A percentile compares a stretch with the other conserved stretches of the same genome.
These are phyloP conservation scores for Whitmania pigra DNA, from an alignment of 1,140 invertebrate genomes.

Conservation along the genomic window DNA sequence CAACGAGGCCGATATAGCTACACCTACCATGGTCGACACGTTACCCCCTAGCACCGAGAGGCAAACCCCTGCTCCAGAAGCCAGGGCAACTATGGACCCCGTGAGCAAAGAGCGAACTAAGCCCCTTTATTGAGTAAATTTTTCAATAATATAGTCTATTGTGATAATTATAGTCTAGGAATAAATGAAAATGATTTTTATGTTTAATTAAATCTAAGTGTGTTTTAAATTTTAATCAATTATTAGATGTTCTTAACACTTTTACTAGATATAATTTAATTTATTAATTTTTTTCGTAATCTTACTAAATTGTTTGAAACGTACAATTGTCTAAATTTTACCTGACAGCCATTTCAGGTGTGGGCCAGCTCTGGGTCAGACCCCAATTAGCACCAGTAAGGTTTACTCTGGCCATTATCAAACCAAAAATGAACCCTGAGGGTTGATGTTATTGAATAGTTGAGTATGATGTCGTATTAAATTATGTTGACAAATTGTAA, in stretches of 20 bases:
- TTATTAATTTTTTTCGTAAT: too few species aligned
- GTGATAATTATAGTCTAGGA: too few species aligned
- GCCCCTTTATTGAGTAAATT: background rate
- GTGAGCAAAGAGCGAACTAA: background rate
- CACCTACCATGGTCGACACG: background rate
- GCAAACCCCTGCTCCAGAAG: background rate
- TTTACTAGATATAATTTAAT: too few species aligned
- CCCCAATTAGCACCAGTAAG: background rate
- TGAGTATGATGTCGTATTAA: too few species aligned
- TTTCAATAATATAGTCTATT: too few species aligned
- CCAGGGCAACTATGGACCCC: background rate
- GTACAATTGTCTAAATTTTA: background rate
- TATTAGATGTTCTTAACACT: too few species aligned
- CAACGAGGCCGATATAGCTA: background rate
- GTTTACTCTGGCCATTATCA: background rate
- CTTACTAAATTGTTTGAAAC: too few species aligned
- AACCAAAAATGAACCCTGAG: background rate
- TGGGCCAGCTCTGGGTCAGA: background rate
- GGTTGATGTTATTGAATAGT: too few species aligned
- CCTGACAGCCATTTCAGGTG: slow-evolving; percentile 6
- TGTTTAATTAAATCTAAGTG: too few species aligned
- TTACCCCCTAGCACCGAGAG: background rate
- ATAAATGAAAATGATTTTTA: too few species aligned
- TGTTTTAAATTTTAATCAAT: too few species aligned
- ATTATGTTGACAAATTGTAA: too few species aligned